phyloP scores from a whole-genome alignment of 2,113 vertebrate genomes.

The Menura novaehollandiae region DNA sequence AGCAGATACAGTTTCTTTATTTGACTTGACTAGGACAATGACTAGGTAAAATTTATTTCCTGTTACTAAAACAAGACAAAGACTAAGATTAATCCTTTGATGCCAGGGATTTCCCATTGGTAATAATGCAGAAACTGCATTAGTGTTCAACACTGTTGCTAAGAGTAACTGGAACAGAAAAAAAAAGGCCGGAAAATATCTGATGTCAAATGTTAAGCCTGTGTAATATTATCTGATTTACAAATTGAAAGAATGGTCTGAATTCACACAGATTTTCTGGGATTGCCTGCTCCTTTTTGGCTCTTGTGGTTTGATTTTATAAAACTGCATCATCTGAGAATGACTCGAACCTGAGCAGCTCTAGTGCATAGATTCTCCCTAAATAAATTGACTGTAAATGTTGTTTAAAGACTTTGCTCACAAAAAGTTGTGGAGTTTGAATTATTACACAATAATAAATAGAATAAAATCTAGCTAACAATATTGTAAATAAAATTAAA shows the following conservation, averaged over 20 bases:
- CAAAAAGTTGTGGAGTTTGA: not conserved
- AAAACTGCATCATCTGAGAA: not conserved
- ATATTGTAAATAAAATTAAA: slow-evolving; percentile 12
- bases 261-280: not conserved
- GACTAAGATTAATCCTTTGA: slow-evolving; percentile 58
- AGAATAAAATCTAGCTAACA: not conserved
- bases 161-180: slow-evolving; percentile 33
- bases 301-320: not conserved
- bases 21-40: slow-evolving; percentile 45
- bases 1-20: slow-evolving; percentile 55
- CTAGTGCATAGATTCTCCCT: not conserved
- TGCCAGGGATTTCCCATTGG: slow-evolving; percentile 41
- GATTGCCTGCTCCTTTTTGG: not conserved
- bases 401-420: not conserved
- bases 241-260: not conserved
- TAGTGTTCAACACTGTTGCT: slow-evolving; percentile 39
- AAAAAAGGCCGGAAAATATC: slow-evolving; percentile 14
- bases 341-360: not conserved
- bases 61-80: slow-evolving; percentile 39
- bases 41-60: slow-evolving; percentile 56
- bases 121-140: slow-evolving; percentile 19
- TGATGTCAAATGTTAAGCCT: slow-evolving; percentile 21
- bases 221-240: not conserved
- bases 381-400: not conserved
- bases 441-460: not conserved